These are phyloP conservation scores for Leucophenga maculata DNA, from an alignment of 2,888 invertebrate genomes.

Conservation along the genomic window DNA sequence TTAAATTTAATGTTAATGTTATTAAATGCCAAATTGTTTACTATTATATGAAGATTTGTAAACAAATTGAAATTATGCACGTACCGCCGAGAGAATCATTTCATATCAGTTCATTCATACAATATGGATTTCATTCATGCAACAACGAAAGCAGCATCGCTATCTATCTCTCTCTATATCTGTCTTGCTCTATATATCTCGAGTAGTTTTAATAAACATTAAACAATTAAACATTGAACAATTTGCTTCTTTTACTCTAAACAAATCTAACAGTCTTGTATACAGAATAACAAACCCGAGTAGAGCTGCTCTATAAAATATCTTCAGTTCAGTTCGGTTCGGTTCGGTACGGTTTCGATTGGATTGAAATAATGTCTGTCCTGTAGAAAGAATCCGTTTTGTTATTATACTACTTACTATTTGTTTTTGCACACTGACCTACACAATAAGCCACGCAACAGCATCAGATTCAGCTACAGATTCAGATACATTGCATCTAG, in stretches of 20 bases:
- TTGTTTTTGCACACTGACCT: slow-evolving; percentile 70
- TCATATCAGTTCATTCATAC: slow-evolving; percentile 30
- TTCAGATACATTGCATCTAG: no score
- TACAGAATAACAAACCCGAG: slow-evolving; percentile 34
- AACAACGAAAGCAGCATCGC: not conserved
- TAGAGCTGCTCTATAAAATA: slow-evolving; percentile 1
- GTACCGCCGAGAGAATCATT: slow-evolving; percentile 49
- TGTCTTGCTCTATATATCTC: not conserved
- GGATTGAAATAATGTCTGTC: not conserved
- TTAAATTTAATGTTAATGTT: slow-evolving; percentile 67
- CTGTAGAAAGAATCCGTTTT: not conserved
- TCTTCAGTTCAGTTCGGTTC: slow-evolving; percentile 6
- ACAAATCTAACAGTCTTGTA: slow-evolving; percentile 50
- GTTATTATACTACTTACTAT: slow-evolving; percentile 29
- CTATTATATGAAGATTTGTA: slow-evolving; percentile 63
- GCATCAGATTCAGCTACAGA: not conserved
- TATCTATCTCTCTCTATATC: slow-evolving; percentile 23
- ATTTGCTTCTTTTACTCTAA: slow-evolving; percentile 51
- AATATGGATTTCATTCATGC: slow-evolving; percentile 15
- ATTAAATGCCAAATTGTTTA: slow-evolving; percentile 69
- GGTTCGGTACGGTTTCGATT: no score
- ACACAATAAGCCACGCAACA: slow-evolving; percentile 53
- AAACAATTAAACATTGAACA: slow-evolving; percentile 61
- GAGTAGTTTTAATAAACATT: slow-evolving; percentile 63
- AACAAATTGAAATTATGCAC: slow-evolving; percentile 65